A percentile compares a stretch with the other conserved stretches of the same genome.
Evolutionary conservation across 2,113 vertebrate genomes (phyloP).

Genomic region (Saguinus midas): DNA sequence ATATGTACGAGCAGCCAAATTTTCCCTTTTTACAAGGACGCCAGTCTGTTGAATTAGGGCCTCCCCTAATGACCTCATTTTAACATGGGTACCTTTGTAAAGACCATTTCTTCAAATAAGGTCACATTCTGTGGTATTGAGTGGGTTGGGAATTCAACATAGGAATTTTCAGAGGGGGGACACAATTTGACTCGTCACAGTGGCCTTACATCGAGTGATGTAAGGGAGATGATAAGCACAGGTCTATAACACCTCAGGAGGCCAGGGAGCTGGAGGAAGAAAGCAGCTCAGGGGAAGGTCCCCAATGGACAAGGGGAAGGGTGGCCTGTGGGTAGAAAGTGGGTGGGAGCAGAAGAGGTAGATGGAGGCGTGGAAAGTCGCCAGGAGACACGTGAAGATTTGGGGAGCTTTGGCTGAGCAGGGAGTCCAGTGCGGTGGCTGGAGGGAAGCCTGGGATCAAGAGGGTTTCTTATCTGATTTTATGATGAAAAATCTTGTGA

Average conservation of each 20-base stretch:
- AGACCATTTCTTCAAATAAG: background rate
- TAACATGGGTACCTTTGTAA: background rate
- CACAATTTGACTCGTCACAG: background rate
- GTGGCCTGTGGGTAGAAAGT: background rate
- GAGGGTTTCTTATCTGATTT: background rate
- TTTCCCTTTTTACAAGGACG: background rate
- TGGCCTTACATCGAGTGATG: background rate
- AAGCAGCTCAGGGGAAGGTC: background rate
- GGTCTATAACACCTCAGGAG: fast-evolving
- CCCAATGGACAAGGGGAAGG: background rate
- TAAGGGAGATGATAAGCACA: background rate
- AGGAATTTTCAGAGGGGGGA: background rate
- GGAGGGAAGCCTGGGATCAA: background rate
- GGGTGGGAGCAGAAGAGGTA: no score
- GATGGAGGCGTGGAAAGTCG: background rate
- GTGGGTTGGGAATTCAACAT: background rate
- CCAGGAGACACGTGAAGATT: background rate
- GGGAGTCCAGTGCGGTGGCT: background rate
- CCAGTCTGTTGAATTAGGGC: background rate
- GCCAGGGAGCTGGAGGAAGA: background rate
- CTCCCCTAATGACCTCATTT: background rate
- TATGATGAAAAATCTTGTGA: background rate
- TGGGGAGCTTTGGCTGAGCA: background rate
- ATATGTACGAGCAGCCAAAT: background rate
- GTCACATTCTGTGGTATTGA: background rate